These are phyloP conservation scores for Caenorhabditis wallacei DNA, from an alignment of 2,888 invertebrate genomes.

Conservation along the genomic window DNA sequence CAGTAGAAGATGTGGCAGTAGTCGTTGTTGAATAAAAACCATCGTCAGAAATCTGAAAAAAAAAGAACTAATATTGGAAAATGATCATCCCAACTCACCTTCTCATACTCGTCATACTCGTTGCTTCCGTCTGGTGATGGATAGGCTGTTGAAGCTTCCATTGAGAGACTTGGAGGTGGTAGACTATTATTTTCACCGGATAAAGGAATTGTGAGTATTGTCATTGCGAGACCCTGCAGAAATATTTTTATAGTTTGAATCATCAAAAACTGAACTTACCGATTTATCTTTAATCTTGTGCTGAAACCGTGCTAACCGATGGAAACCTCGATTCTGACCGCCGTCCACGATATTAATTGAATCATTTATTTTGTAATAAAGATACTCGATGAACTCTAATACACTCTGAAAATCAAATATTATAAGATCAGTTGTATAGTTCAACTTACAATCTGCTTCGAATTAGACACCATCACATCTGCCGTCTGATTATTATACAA, in stretches of 20 bases:
- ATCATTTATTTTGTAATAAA: conserved; percentile 75
- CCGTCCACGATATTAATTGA: conserved; percentile 70
- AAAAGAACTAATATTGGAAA: neutral
- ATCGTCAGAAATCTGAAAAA: conserved; percentile 73
- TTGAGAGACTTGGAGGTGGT: conserved; percentile 63
- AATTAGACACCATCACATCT: conserved; percentile 69
- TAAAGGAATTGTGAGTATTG: conserved; percentile 71
- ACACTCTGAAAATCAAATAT: conserved; percentile 67
- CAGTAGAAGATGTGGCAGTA: conserved; percentile 42
- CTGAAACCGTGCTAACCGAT: conserved; percentile 70
- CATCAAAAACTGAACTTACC: no score
- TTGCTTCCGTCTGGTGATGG: conserved; percentile 58
- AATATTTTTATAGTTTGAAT: no score
- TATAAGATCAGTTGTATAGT: no score
- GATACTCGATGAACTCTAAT: conserved; percentile 74
- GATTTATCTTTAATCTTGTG: conserved; percentile 75
- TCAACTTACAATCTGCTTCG: conserved; percentile 65
- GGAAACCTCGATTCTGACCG: conserved; percentile 65
- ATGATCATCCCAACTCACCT: conserved; percentile 14
- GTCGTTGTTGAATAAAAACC: conserved; percentile 70
- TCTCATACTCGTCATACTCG: conserved; percentile 72
- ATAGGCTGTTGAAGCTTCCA: conserved; percentile 44
- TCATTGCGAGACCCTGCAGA: conserved; percentile 72
- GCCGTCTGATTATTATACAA: conserved; percentile 70
- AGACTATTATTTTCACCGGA: conserved; percentile 69